Base-by-base conservation (phyloP, 1,140 invertebrate genomes). In the Streblospio benedicti region DNA sequence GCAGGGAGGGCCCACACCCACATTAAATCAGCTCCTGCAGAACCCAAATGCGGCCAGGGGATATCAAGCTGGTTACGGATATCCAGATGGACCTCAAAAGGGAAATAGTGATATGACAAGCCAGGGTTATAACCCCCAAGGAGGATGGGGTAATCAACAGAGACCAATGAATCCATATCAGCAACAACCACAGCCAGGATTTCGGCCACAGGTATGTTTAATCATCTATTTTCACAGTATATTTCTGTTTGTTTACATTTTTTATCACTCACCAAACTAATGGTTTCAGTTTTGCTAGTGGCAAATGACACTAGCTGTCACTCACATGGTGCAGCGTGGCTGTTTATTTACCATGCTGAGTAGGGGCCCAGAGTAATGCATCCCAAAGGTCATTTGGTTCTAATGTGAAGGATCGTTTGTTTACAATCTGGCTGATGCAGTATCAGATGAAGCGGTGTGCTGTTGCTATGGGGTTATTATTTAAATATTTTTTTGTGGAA, bases 1-100 rank as follows among this genome's bases (percentile, higher is more conserved):
- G 73, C 86, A 87, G 54, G 67, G 69, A 50, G 76, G 90, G 49
- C 90, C 90, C 18, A 93, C 91, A 44, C 91, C 91, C 47, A 93
- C 91, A 30, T 80, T 93, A 57, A 93, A 93, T 77, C 90, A 91
- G 69, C 79, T 93, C 67, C 81, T 93, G 35, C 89, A 91, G 76
- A 86, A 87, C 32, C 82, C 83, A 1, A 88, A 87, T 62, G 84
- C 86, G 27, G 27, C 20, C 23, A 52, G 23, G 20, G 18, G 53
- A 56, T 56, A 56, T 38, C 53, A 56, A 25, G 53, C 33, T 23
- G 38, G 38, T n/a, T 56, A 56, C 18, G 9, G 53, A 56, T 38
- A 41, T 23, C 33, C 18, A 18, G 25, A 32, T 14, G 38, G 35
- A 25, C 23, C 23, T 2, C 32, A 18, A 41, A 27, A 27, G 25